Percentiles rank a stretch among this genome's conserved stretches.
Conservation (phyloP, 2,113 vertebrate genomes). For the Cichladusa arquata region DNA sequence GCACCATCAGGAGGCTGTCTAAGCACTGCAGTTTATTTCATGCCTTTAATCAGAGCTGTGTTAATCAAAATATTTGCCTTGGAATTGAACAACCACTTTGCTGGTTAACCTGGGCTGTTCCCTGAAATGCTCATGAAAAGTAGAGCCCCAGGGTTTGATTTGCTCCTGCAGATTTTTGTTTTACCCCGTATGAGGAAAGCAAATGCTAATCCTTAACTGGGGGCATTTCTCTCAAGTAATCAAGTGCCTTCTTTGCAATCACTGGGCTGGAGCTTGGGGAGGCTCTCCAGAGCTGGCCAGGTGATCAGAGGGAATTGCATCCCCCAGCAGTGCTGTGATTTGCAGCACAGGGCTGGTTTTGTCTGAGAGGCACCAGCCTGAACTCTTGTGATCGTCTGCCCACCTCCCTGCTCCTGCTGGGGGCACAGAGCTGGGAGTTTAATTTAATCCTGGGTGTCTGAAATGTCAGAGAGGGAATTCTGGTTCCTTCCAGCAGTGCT, state of each 20-base stretch:
- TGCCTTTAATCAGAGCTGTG: not conserved
- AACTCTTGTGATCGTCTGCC: not conserved
- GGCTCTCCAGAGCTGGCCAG: not conserved
- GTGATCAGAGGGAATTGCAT: not conserved
- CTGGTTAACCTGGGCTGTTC: not conserved
- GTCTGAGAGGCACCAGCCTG: not conserved
- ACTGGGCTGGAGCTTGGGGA: not conserved
- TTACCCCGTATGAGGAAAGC: not conserved
- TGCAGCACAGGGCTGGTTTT: not conserved
- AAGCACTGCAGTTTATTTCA: not conserved
- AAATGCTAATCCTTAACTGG: not conserved
- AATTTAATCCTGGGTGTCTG: not conserved
- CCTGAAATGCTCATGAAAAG: not conserved
- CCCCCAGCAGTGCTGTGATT: not conserved
- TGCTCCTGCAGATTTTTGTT: not conserved
- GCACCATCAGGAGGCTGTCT: not conserved
- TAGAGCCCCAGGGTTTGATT: not conserved
- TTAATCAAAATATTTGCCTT: not conserved
- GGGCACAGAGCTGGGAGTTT: not conserved
- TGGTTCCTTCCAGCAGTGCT: not conserved
- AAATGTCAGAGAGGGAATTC: not conserved
- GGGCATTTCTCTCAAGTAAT: not conserved
- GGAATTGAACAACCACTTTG: not conserved
- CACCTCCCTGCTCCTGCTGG: not conserved
- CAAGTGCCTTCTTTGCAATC: not conserved